Percentiles rank a stretch among this genome's conserved stretches.
phyloP scores from a whole-genome alignment of 2,888 invertebrate genomes.

The Ypsolopha sequella region DNA sequence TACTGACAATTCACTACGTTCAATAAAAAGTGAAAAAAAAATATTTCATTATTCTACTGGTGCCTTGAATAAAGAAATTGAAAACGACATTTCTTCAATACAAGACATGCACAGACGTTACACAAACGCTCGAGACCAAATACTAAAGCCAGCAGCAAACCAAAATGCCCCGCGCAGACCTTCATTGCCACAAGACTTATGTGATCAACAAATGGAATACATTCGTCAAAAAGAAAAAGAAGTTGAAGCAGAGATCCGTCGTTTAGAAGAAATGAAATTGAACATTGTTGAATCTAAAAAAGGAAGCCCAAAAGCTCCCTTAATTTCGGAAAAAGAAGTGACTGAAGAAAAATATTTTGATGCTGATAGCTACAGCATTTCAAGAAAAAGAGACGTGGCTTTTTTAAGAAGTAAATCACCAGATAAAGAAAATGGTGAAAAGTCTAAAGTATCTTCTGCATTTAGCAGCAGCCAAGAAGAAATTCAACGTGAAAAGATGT shows the following conservation, averaged over 20 bases:
- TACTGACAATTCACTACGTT: slow-evolving; percentile 42
- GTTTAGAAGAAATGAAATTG: slow-evolving; percentile 70
- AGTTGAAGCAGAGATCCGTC: slow-evolving; percentile 74
- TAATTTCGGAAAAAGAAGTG: slow-evolving; percentile 43
- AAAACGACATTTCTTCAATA: slow-evolving; percentile 55
- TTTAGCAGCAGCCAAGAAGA: slow-evolving; percentile 78
- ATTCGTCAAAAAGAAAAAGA: slow-evolving; percentile 77
- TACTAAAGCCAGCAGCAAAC: slow-evolving; percentile 11
- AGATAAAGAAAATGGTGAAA: slow-evolving; percentile 22
- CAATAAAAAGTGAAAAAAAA: slow-evolving; percentile 48
- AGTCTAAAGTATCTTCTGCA: slow-evolving; percentile 34
- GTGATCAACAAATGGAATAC: slow-evolving; percentile 74
- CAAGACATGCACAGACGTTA: slow-evolving; percentile 58
- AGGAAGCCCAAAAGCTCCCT: slow-evolving; percentile 45
- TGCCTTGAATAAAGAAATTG: slow-evolving; percentile 56
- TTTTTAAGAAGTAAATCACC: slow-evolving; percentile 19
- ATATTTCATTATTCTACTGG: slow-evolving; percentile 59
- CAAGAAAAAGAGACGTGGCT: slow-evolving; percentile 57
- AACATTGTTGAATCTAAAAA: slow-evolving; percentile 15
- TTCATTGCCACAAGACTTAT: slow-evolving; percentile 75
- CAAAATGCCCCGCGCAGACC: slow-evolving; percentile 48
- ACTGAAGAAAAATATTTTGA: slow-evolving; percentile 24
- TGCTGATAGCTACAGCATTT: slow-evolving; percentile 44
- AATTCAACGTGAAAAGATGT: slow-evolving; percentile 84
- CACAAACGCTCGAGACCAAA: slow-evolving; percentile 32